Evolutionary conservation across 2,797 vertebrate genomes (phyloP), one percentile per base, ranked within the genome.

Genomic region (Poeciliopsis infans): DNA sequence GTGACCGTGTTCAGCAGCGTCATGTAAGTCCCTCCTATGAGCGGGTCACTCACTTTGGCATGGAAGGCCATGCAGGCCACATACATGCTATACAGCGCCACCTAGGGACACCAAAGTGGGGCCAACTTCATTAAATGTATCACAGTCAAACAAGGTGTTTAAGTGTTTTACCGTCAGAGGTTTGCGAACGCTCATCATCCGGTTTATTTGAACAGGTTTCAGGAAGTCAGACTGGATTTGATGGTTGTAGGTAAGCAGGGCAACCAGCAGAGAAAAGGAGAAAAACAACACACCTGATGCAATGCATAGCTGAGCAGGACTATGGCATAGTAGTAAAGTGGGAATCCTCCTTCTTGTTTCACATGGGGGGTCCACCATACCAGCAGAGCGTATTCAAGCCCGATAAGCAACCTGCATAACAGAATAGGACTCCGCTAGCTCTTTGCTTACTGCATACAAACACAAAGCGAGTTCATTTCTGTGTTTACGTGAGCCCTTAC

Each of bases 1-100:
- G 97, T 98, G 31, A 99, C 97, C 0, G 98, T 99, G 84, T 99
- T 99, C 71, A 99, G 95, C 72, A 99, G 95, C 0, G 98, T 99
- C 98, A 99, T 99, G 90, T 99, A 99, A 36, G 98, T 99, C 64
- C 98, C 98, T 0, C 98, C 98, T 23, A 99, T 99, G 61, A 98
- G 90, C 0, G 98, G 98, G 86, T 99, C 98, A 6, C 98, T 99
- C 83, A 99, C 97, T 90, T 97, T 99, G 87, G 98, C 98, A 1
- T 99, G 97, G 94, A 99, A 99, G 81, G 98, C 98, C 98, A 99
- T 99, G 88, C 97, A 95, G 61, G 98, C 97, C 78, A 99, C 98
- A 45, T 98, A 99, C 97, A 99, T 99, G 92, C 98, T 99, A 79
- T 99, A 99, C 79, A 99, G 83, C 0, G 97, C 95, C 92, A 99